phyloP scores from a whole-genome alignment of 2,797 vertebrate genomes.

The Hafferia zeledoni region DNA sequence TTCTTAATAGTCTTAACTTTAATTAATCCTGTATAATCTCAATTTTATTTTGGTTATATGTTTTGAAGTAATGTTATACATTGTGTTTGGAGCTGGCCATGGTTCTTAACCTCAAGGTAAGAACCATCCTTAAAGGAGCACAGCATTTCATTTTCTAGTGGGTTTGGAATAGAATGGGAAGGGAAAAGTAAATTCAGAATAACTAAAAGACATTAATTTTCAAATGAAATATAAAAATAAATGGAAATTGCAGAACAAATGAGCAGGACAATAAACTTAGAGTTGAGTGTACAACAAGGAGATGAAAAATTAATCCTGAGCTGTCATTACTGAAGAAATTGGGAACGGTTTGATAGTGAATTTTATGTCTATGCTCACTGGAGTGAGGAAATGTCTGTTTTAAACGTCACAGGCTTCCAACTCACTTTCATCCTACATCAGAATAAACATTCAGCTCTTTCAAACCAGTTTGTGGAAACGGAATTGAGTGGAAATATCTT shows the following conservation, averaged over 20 bases:
- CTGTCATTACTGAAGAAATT: neutral
- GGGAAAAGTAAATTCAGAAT: neutral
- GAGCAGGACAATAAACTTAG: neutral
- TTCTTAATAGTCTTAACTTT: neutral
- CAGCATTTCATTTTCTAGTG: neutral
- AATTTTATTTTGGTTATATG: neutral
- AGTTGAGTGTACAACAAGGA: neutral
- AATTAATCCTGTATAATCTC: neutral
- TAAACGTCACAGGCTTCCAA: neutral
- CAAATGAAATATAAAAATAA: neutral
- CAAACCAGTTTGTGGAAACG: neutral
- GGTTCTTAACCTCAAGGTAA: neutral
- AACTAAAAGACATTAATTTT: neutral
- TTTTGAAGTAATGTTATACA: neutral
- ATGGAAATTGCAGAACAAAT: neutral
- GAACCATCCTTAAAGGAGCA: neutral
- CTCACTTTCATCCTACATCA: neutral
- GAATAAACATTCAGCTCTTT: neutral
- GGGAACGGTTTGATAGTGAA: neutral
- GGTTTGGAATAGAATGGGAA: neutral
- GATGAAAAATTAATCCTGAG: neutral
- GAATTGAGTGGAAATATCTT: neutral
- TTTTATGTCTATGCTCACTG: neutral
- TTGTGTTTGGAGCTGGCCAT: neutral
- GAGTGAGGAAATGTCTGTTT: neutral